Percentiles rank a stretch among this genome's conserved stretches.
Evolutionary conservation across 92 coral and sea anemone species (phyloP).

Genomic region (Porites evermanni): DNA sequence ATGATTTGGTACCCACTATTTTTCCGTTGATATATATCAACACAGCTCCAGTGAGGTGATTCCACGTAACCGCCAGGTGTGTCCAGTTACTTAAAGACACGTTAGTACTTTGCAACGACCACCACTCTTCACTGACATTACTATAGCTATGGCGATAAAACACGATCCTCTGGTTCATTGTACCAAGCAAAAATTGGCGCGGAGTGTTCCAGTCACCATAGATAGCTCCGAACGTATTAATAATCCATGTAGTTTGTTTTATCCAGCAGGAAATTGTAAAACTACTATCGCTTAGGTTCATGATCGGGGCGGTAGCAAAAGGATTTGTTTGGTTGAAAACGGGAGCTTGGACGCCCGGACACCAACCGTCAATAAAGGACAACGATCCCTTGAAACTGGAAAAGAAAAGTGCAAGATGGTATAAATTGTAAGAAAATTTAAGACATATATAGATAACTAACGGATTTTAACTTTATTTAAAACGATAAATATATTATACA

Average conservation of each 20-base stretch:
- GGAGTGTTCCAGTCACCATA: constrained; percentile 15
- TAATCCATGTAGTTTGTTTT: neutral
- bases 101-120: neutral
- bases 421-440: no score
- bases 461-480: no score
- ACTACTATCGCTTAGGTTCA: constrained; percentile 6
- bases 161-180: neutral
- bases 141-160: neutral
- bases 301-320: constrained; percentile 7
- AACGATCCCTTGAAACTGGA: no score
- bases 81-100: neutral
- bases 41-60: neutral
- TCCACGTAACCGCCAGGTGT: constrained; percentile 12
- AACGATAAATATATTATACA: no score
- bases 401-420: no score
- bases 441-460: no score
- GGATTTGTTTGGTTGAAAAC: neutral
- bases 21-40: constrained; percentile 4
- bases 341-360: constrained; percentile 1
- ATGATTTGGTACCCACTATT: neutral
- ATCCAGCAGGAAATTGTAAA: constrained; percentile 31
- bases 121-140: neutral
- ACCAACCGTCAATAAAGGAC: constrained; percentile 17
- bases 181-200: neutral
- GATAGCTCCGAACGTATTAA: neutral